Evolutionary conservation across 1,140 invertebrate genomes (phyloP).

Genomic region (Drepana arcuata): DNA sequence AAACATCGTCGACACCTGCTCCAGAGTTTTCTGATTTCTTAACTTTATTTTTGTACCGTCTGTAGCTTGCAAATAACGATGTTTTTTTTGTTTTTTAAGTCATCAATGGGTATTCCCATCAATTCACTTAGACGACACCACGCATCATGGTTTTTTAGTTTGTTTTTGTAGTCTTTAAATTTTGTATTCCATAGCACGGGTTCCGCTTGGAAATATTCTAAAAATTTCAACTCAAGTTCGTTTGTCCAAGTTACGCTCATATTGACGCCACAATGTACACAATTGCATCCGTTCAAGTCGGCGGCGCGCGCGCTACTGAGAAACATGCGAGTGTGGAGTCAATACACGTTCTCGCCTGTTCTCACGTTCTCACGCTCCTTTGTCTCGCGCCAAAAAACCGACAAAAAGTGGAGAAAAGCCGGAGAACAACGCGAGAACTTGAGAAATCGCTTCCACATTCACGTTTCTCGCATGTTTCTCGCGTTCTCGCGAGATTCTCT

Average conservation of each 20-base stretch:
- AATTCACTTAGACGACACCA: constrained; percentile 5
- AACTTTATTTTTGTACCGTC: constrained; percentile 7
- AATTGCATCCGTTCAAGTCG: constrained; percentile 4
- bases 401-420: constrained; percentile 5
- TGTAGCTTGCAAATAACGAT: constrained; percentile 8
- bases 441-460: no score
- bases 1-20: constrained; percentile 22
- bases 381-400: constrained; percentile 7
- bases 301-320: neutral
- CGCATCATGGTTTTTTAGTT: constrained; percentile 8
- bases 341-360: constrained; percentile 9
- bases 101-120: constrained; percentile 8
- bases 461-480: no score
- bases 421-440: neutral
- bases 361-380: constrained; percentile 8
- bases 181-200: constrained; percentile 3
- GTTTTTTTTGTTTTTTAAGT: constrained; percentile 7
- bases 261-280: constrained; percentile 3
- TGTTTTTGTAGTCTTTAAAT: constrained; percentile 8
- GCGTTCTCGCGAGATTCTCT: no score
- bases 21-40: constrained; percentile 12
- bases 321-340: constrained; percentile 8
- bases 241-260: neutral
- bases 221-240: neutral
- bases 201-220: neutral